Evolutionary conservation across 2,888 invertebrate genomes (phyloP), one percentile per base, ranked within the genome.

Genomic region (Agrotis ipsilon): DNA sequence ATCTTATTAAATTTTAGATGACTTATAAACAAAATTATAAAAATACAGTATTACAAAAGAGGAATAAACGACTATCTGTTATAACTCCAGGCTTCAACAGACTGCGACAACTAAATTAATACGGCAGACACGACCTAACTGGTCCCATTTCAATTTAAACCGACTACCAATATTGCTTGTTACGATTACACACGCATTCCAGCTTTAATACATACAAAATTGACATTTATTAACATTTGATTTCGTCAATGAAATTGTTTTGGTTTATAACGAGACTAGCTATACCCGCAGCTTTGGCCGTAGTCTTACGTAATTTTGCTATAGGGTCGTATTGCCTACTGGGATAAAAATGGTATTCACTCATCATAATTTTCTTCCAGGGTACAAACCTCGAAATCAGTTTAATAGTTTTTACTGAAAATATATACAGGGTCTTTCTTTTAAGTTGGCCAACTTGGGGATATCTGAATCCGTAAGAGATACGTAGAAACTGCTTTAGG

Each of bases 141-240:
- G 64, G 43, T 51, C 62, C 39, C 58, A 46, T 68, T 66, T 66
- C 58, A 72, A 78, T 77, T 76, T 59, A 79, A 73, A 63, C 54
- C 52, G 48, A 49, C 24, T 54, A 55, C 64, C 58, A 52, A 75
- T 68, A 80, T 54, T 64, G 21, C 27, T 64, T 54, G 64, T 51
- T 48, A 58, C 45, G 65, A 80, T 65, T 59, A 61, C 27, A 67
- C 45, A 52, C 57, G 55, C 68, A 60, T 79, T 78, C 64, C 78
- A 68, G 21, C 39, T 49, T 16, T 16, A 54, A 16, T 55, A 65
- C 27, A 58, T 62, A 68, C 54, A 51, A 64, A 77, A 81, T 78
- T 74, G 82, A 60, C 65, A 51, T 64, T 79, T 72, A 81, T 81
- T 81, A 69, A 65, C 46, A 55, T 61, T 27, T 73, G 21, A 46